Base-by-base conservation (phyloP, 2,113 vertebrate genomes). In the Sciurus niger region DNA sequence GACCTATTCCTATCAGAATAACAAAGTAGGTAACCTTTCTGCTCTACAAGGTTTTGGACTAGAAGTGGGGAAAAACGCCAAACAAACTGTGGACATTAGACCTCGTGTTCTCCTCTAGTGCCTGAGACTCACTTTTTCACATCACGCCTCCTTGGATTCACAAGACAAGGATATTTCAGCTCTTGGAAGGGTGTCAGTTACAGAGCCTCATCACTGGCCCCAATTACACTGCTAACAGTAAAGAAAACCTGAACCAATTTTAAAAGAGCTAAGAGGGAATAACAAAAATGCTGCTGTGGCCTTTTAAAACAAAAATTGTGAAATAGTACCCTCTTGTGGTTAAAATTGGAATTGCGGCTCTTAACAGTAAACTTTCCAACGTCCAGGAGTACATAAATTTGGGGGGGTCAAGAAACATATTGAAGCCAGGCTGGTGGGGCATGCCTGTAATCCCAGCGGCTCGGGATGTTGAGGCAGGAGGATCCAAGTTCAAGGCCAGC, bases 221-320 rank as follows among this genome's bases (percentile, higher is more conserved):
- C 90, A 90, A 16, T 88, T 95, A 92, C 80, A 74, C n/a, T 53
- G 94, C 73, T 90, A 82, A 73, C 79, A 17, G 65, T 51, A 70
- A 97, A 92, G 76, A 80, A 96, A 95, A 93, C 76, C 58, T 80
- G 92, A 93, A 96, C 93, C 92, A 95, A 82, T 95, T 96, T 96
- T 92, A 95, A 90, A 95, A 93, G 86, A 72, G 34, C 77, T 92
- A 60, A 84, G 58, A 85, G 18, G 5, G 40, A 60, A 13, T 58
- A n/a, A 96, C 91, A 95, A 95, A 95, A 89, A 70, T 17, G 55
- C n/a, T 3, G 89, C 95, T 6, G 58, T 0, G 51, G 0, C 0
- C 30, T 37, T 80, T 80, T 43, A 80, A 87, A 89, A 78, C 86
- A 97, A 96, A 84, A 80, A 1, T 96, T 92, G 92, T 96, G 67